Percentiles rank a stretch among this genome's conserved stretches.
Conservation (phyloP, 2,888 invertebrate genomes). For the Caenorhabditis panamensis region DNA sequence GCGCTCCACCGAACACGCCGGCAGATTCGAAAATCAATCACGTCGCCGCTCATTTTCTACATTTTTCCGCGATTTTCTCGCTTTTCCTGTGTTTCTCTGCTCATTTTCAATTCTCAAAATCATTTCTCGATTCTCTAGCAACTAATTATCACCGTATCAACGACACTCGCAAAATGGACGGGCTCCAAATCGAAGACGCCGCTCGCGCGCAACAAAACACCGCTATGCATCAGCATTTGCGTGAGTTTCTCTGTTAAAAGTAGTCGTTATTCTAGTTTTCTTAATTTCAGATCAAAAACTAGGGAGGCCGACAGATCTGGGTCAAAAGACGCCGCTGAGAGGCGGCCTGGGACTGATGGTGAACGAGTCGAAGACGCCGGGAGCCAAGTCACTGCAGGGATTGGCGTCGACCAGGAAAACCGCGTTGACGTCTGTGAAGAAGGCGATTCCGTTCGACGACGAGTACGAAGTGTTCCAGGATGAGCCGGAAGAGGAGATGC, state of each 20-base stretch:
- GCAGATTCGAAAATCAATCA: conserved; percentile 7
- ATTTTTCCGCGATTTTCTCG: not conserved
- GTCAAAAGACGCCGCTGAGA: conserved; percentile 40
- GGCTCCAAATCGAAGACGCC: conserved; percentile 24
- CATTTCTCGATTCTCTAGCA: conserved; percentile 25
- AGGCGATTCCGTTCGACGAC: conserved; percentile 3
- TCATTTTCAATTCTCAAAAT: not conserved
- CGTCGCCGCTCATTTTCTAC: not conserved
- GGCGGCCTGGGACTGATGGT: conserved; percentile 47
- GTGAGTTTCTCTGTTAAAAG: conserved; percentile 12
- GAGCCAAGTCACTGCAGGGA: conserved; percentile 37
- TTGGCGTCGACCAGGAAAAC: conserved; percentile 29
- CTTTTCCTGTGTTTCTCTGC: too few relatives aligned
- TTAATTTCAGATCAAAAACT: conserved; percentile 49
- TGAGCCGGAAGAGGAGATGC: conserved; percentile 18
- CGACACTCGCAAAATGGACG: conserved; percentile 27
- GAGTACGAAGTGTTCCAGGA: conserved; percentile 38
- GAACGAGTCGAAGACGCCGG: conserved; percentile 50
- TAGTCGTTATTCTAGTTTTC: not conserved
- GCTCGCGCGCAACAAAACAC: not conserved
- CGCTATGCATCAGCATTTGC: conserved; percentile 35
- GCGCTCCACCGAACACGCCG: conserved; percentile 7
- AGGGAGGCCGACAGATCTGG: conserved; percentile 25
- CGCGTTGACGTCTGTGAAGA: conserved; percentile 1
- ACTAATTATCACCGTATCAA: conserved; percentile 21